Evolutionary conservation across 2,113 vertebrate species (phyloP).

Genomic region (Gallinago paraguaiae): DNA sequence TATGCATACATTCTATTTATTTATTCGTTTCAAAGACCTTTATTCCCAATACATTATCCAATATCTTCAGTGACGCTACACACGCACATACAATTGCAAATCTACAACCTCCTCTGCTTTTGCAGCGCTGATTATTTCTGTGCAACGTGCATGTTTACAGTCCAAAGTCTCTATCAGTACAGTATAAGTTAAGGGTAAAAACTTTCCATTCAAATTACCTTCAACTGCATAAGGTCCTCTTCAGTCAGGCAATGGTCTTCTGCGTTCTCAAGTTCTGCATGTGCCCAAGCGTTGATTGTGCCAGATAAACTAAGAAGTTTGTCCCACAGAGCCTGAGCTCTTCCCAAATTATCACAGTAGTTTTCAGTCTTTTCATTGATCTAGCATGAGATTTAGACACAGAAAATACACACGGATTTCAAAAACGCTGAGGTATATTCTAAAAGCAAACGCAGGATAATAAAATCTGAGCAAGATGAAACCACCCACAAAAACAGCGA

Average conservation of each 20-base stretch:
- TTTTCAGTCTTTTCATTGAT: conserved; percentile 92
- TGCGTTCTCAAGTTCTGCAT: conserved; percentile 71
- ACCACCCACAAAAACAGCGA: neutral
- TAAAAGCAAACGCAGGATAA: neutral
- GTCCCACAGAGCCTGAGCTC: conserved; percentile 90
- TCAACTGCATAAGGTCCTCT: conserved; percentile 77
- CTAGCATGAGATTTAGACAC: conserved; percentile 65
- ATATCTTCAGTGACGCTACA: neutral
- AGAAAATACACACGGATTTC: neutral
- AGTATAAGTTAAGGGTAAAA: neutral
- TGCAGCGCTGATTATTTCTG: neutral
- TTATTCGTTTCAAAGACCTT: neutral
- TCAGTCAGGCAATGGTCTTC: conserved; percentile 74
- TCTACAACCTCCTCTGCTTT: neutral
- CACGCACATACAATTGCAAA: neutral
- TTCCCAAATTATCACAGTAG: conserved; percentile 84
- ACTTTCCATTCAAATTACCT: conserved; percentile 71
- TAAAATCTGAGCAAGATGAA: neutral
- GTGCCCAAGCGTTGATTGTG: conserved; percentile 81
- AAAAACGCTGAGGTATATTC: neutral
- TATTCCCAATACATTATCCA: neutral
- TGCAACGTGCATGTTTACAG: neutral
- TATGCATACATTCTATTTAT: rapidly evolving
- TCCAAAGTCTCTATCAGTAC: neutral
- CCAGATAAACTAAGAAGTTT: conserved; percentile 84